Percentiles rank a stretch among this genome's conserved stretches.
Conservation (phyloP, 2,113 vertebrate genomes). For the Halcyon senegalensis region DNA sequence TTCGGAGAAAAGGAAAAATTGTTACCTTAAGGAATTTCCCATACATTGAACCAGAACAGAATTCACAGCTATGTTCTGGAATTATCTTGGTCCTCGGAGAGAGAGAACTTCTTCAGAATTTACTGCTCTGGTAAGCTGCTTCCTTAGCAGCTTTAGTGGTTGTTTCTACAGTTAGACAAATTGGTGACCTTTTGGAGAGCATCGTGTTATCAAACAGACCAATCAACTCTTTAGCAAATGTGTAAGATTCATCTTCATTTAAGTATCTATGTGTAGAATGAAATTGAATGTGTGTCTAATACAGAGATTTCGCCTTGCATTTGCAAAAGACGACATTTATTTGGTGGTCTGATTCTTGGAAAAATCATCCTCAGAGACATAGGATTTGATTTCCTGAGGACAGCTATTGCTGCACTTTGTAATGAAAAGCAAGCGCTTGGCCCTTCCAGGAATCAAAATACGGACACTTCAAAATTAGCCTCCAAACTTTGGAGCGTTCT, state of each 20-base stretch:
- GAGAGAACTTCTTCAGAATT: slow-evolving; percentile 38
- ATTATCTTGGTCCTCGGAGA: slow-evolving; percentile 48
- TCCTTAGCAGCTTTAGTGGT: slow-evolving; percentile 29
- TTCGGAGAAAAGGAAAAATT: slow-evolving; percentile 49
- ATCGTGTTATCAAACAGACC: slow-evolving; percentile 52
- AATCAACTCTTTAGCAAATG: slow-evolving; percentile 42
- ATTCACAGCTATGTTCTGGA: slow-evolving; percentile 29
- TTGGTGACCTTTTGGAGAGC: slow-evolving; percentile 54
- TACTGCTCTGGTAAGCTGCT: slow-evolving; percentile 35
- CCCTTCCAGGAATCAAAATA: not conserved
- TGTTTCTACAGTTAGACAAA: slow-evolving; percentile 43
- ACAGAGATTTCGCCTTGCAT: slow-evolving; percentile 31
- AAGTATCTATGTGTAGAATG: slow-evolving; percentile 35
- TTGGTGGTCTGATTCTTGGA: slow-evolving; percentile 50
- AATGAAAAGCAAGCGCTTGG: slow-evolving; percentile 47
- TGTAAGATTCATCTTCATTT: slow-evolving; percentile 48
- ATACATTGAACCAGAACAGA: slow-evolving; percentile 50
- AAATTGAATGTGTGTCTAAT: slow-evolving; percentile 47
- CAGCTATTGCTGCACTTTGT: slow-evolving; percentile 17
- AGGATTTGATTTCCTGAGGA: slow-evolving; percentile 49
- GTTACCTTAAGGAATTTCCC: slow-evolving; percentile 61
- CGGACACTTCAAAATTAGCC: not conserved
- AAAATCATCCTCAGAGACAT: slow-evolving; percentile 20
- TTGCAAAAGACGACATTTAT: slow-evolving; percentile 32
- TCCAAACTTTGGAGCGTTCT: slow-evolving; percentile 19